Base-by-base conservation (phyloP, 2,113 vertebrate species). In the Scalopus aquaticus region DNA sequence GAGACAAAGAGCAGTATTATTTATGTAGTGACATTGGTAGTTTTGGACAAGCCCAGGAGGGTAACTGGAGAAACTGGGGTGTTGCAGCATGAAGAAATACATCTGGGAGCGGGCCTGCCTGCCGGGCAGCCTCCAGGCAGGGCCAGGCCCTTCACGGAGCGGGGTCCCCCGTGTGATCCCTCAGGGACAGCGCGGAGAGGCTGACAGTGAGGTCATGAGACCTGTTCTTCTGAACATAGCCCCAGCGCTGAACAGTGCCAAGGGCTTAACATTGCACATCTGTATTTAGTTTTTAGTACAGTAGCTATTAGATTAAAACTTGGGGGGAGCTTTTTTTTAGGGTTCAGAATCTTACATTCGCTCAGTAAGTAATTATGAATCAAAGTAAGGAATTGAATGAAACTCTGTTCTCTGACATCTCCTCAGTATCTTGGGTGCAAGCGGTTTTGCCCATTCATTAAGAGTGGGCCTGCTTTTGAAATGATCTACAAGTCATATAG, bases 191-290 rank as follows among this genome's bases (percentile, higher is more conserved):
- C 19, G 6, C 87, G 28, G 35, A 35, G 35, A 87, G 37, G 85
- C 56, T 39, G 19, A 91, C 79, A 92, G 80, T 88, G 44, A 84
- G 74, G 58, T 82, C 32, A 73, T 69, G 42, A 95, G 70, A 67
- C 69, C 15, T 93, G 93, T 74, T 84, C 73, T 49, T 7, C 2
- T 51, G 49, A 80, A 30, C 42, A 0, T 46, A 37, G 81, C 54
- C 35, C 22, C 19, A n/a, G 67, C 74, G 20, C 62, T 96, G 5
- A 64, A 77, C 4, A 79, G 9, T 90, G 77, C n/a, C 39, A 82
- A 78, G 26, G 67, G 67, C n/a, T 77, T 83, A 65, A 24, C 20
- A 35, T 30, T 65, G 51, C 28, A n/a, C 28, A 28, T 46, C 32
- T 82, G 42, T 26, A 19, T 49, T 15, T 72, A 79, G 70, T 81